Base-by-base conservation (phyloP, 2,888 invertebrate genomes). In the Acanthoscelides obtectus region DNA sequence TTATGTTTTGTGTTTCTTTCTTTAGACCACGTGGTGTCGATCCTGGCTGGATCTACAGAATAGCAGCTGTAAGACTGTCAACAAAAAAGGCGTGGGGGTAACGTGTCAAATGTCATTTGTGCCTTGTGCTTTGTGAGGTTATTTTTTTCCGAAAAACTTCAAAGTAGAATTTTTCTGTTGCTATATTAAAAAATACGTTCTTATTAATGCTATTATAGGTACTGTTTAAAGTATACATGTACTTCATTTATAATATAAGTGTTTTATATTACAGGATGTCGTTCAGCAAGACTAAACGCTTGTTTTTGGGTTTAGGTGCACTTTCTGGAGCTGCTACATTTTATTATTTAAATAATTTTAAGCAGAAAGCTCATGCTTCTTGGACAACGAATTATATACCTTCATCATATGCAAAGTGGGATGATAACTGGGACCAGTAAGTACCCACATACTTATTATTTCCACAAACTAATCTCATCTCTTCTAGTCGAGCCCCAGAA, bases 361-460 rank as follows among this genome's bases (percentile, higher is more conserved):
- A 73, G 45, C 74, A 73, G 22, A 87, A 76, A 68, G 92, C 89
- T 0, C 84, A 87, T 65, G 89, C 89, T 78, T 91, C 93, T 0
- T 93, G 92, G 92, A 93, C 93, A 0, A 90, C 91, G 5, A 90
- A 90, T 84, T 89, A 87, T 77, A 86, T 86, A 0, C 91, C 93
- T 0, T 88, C 89, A 71, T 87, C 86, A 0, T 83, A 84, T 73
- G 87, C 91, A 0, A 89, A 90, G 81, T 97, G 97, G 97, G 93
- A 96, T 79, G 87, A 86, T 70, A 95, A 97, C 86, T 97, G 97
- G 97, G 97, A 97, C 84, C 92, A 90, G 93, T 93, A 88, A 89
- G 89, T 87, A 64, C n/a, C 27, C 19, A 2, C 2, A 3, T 45
- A 45, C 6, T 6, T 45, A 22, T 69, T 45, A n/a, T 22, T 22